Evolutionary conservation across 2,888 invertebrate species (phyloP).

Genomic region (Nomada ruficornis): DNA sequence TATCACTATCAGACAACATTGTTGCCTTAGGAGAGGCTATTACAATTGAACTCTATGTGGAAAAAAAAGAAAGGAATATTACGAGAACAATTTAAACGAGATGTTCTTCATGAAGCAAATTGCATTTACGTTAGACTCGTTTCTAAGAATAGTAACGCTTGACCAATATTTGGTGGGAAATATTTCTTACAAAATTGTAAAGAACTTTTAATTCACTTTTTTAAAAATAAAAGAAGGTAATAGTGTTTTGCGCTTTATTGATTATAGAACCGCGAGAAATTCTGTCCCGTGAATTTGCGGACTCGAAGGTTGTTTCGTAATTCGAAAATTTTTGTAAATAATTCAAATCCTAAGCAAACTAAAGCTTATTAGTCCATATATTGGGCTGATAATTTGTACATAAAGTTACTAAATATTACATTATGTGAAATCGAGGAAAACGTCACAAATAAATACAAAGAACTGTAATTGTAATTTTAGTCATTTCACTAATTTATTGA

Average conservation of each 20-base stretch:
- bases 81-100: constrained; percentile 27
- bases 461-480: constrained; percentile 62
- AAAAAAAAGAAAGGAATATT: not conserved
- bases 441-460: constrained; percentile 69
- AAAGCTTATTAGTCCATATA: constrained; percentile 77
- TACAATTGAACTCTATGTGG: constrained; percentile 36
- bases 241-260: constrained; percentile 60
- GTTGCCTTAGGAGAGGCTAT: constrained; percentile 61
- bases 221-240: constrained; percentile 47
- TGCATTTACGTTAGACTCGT: constrained; percentile 59
- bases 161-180: constrained; percentile 56
- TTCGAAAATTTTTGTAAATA: constrained; percentile 79
- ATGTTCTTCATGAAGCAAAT: constrained; percentile 42
- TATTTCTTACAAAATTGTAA: constrained; percentile 49
- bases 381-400: constrained; percentile 80
- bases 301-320: constrained; percentile 68
- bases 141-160: constrained; percentile 51
- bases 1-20: constrained; percentile 42
- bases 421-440: constrained; percentile 73
- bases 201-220: constrained; percentile 57
- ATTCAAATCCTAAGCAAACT: constrained; percentile 71
- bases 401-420: constrained; percentile 80
- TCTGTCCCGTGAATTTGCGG: constrained; percentile 60
- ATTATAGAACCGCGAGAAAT: constrained; percentile 53
- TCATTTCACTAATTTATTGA: constrained; percentile 51